Base-by-base conservation (phyloP, 2,888 invertebrate species). In the Meandrusa payeni region DNA sequence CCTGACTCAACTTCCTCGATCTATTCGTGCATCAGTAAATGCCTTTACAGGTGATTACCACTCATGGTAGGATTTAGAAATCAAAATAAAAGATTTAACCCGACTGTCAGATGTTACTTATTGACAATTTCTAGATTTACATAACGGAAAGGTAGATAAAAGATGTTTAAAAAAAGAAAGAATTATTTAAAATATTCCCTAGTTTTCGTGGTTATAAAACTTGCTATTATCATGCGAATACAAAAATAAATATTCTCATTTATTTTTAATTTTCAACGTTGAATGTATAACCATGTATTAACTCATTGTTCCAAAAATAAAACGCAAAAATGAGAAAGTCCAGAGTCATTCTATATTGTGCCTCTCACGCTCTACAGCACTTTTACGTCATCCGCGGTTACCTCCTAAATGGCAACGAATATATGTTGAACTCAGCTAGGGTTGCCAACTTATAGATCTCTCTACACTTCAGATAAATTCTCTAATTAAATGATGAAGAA, bases 261-360 rank as follows among this genome's bases (percentile, higher is more conserved):
- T 5, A 5, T 26, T 27, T 38, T 13, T 11, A 38, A 28, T 29
- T 29, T 22, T 12, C 3, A 39, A 39, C 6, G 15, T 20, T 23
- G 22, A 5, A 29, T 22, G 13, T 13, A 13, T 39, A 29, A 29
- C 20, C 20, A 3, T 15, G 28, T 39, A 15, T 38, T 37, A 37
- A n/a, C 28, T 12, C 38, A 28, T 28, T 29, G 22, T 28, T 28
- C 22, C 9, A 19, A 32, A 41, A 32, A 41, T 32, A 32, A 41
- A 41, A 41, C 26, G 12, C 5, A 26, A 40, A 40, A 10, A 32
- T 26, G 40, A 32, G 19, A 41, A 19, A 32, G 29, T 9, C 24
- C 17, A 24, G 24, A 24, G 11, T 7, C 10, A 17, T 29, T 20
- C 9, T 32, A 12, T 26, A 41, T 39, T 29, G n/a, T 13, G 5